Evolutionary conservation across 2,888 invertebrate genomes (phyloP).

Genomic region (Limenitis camilla): DNA sequence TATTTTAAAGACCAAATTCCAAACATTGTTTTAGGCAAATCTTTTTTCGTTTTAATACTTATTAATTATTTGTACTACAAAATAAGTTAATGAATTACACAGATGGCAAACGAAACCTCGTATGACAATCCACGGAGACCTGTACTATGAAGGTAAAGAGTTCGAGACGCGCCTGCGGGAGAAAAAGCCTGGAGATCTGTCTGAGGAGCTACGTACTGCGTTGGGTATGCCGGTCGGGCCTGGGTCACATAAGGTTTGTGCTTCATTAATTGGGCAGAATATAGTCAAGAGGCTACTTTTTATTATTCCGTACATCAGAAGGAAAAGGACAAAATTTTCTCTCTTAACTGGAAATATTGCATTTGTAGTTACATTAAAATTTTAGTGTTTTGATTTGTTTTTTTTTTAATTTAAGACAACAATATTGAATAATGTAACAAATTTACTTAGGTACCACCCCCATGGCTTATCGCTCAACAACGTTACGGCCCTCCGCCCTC

Average conservation of each 20-base stretch:
- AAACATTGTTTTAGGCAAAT: neutral
- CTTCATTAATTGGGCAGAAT: neutral
- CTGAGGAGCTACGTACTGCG: conserved; percentile 96
- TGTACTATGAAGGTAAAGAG: conserved; percentile 99
- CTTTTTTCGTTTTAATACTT: neutral
- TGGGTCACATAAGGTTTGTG: conserved; percentile 84
- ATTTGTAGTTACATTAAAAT: too few relatives aligned
- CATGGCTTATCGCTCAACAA: conserved; percentile 98
- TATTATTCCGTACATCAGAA: too few relatives aligned
- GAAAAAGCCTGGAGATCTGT: conserved; percentile 98
- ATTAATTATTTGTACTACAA: neutral
- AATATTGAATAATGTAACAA: too few relatives aligned
- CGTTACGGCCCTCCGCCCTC: conserved; percentile 99
- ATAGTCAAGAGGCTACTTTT: too few relatives aligned
- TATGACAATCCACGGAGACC: conserved; percentile 98
- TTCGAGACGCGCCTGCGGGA: conserved; percentile 97
- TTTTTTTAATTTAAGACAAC: too few relatives aligned
- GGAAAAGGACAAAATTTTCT: too few relatives aligned
- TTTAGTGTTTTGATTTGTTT: too few relatives aligned
- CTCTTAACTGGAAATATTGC: too few relatives aligned
- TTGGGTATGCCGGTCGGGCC: conserved; percentile 99
- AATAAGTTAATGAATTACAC: too few relatives aligned
- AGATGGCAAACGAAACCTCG: conserved; percentile 99
- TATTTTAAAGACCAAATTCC: too few relatives aligned
- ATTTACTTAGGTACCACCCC: conserved; percentile 85